Evolutionary conservation across 2,113 vertebrate genomes (phyloP).

Genomic region (Onychostoma macrolepis): DNA sequence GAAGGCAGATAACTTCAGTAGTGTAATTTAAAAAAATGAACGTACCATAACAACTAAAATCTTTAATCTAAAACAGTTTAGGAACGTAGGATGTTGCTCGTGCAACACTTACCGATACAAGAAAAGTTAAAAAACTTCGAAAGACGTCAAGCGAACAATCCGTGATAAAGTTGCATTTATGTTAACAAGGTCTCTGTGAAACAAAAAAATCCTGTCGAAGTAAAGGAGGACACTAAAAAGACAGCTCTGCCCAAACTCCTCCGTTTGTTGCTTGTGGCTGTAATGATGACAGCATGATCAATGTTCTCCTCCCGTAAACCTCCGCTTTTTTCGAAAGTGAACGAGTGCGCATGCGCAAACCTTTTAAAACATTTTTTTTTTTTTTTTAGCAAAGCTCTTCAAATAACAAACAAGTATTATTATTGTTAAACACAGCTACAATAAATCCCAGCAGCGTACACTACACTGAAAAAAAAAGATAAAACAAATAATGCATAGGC

Average conservation of each 20-base stretch:
- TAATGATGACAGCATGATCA: neutral
- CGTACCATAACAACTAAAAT: neutral
- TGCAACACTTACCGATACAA: conserved; percentile 26
- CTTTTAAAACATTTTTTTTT: too few species aligned
- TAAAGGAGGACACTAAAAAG: neutral
- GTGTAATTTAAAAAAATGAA: neutral
- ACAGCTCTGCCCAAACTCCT: neutral
- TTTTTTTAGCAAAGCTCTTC: too few species aligned
- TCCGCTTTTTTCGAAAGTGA: conserved; percentile 54
- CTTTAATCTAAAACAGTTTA: neutral
- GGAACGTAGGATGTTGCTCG: neutral
- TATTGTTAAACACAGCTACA: too few species aligned
- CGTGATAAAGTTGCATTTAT: conserved; percentile 10
- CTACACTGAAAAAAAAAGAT: too few species aligned
- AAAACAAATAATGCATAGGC: too few species aligned
- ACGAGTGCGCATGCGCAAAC: conserved; percentile 44
- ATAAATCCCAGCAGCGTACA: too few species aligned
- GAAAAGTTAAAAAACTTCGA: neutral
- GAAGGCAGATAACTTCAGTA: neutral
- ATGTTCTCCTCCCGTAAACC: neutral
- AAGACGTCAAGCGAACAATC: neutral
- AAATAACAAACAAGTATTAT: too few species aligned
- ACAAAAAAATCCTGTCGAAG: neutral
- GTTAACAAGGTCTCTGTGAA: neutral
- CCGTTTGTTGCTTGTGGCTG: conserved; percentile 14